Base-by-base conservation (phyloP, 2,888 invertebrate species). In the Tillus elongatus region DNA sequence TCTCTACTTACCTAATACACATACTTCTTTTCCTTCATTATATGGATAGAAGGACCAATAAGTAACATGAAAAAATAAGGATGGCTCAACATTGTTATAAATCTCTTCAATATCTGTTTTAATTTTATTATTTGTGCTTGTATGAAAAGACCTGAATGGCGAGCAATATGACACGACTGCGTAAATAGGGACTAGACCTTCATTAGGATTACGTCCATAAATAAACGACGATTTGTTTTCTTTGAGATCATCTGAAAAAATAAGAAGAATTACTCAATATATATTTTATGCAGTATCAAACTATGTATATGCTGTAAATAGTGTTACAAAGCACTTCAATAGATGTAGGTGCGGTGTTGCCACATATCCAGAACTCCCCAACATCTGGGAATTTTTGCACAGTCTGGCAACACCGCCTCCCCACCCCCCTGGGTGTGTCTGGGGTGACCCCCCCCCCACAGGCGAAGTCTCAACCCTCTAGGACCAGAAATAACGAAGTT, bases 21-120 rank as follows among this genome's bases (percentile, higher is more conserved):
- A 74, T 35, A 73, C 60, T 35, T 69, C 64, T 56, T 75, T 74
- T 46, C 73, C 74, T 59, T 77, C 72, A 57, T 77, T 79, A 56
- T 74, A 80, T 2, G 80, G 79, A 61, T 75, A 79, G 58, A 79
- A 80, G 63, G 76, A 71, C 79, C 79, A 79, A 62, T 77, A 80
- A 42, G 76, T 77, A 28, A 79, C 75, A 56, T 77, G 74, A 59
- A 79, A 77, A 47, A 44, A 43, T 2, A 44, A 36, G 12, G 39
- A 41, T 28, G 35, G 33, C 13, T 45, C 38, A 9, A 15, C 33
- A 34, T 35, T 35, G n/a, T n/a, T n/a, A n/a, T n/a, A n/a, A 30
- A 39, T 41, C 12, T 39, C 38, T 33, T 42, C 40, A 30, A 40
- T 44, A 27, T 43, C 42, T 16, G 36, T 43, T 35, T 30, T 28